Evolutionary conservation across 2,113 vertebrate species (phyloP).

Genomic region (Diadophis punctatus): DNA sequence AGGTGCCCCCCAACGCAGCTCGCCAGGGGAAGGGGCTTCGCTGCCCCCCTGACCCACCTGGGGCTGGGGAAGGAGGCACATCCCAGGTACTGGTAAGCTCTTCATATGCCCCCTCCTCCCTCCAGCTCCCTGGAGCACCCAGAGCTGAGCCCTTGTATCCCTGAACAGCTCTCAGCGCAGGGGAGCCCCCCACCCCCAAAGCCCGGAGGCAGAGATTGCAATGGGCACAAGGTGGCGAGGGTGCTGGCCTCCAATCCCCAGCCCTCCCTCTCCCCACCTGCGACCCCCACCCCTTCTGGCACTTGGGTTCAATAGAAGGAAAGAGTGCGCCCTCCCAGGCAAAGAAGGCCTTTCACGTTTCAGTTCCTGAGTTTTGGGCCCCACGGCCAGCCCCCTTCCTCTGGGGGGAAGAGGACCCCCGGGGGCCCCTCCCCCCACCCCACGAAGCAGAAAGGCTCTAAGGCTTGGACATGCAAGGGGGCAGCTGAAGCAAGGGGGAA

Average conservation of each 20-base stretch:
- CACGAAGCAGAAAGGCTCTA: background rate
- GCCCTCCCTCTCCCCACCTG: background rate
- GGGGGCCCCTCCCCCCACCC: constrained; percentile 20
- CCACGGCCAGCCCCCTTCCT: constrained; percentile 23
- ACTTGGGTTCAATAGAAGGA: constrained; percentile 60
- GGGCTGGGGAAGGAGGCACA: background rate
- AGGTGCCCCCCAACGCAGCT: background rate
- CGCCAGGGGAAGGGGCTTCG: background rate
- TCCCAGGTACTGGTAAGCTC: background rate
- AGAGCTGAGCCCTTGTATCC: background rate
- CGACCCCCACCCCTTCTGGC: constrained; percentile 43
- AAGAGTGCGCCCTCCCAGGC: constrained; percentile 24
- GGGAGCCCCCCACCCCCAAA: background rate
- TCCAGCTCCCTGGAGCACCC: background rate
- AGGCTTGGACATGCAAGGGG: background rate
- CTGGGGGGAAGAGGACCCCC: background rate
- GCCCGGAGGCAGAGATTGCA: constrained; percentile 51
- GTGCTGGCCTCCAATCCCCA: background rate
- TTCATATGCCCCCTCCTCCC: background rate
- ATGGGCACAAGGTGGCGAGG: constrained; percentile 55
- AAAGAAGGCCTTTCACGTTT: constrained; percentile 59
- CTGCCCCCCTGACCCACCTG: background rate
- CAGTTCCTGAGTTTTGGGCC: constrained; percentile 67
- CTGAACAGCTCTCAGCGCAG: too few relatives aligned
- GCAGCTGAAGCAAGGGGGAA: background rate